Evolutionary conservation across 1,140 invertebrate genomes (phyloP).

Genomic region (Platorchestia sp.): DNA sequence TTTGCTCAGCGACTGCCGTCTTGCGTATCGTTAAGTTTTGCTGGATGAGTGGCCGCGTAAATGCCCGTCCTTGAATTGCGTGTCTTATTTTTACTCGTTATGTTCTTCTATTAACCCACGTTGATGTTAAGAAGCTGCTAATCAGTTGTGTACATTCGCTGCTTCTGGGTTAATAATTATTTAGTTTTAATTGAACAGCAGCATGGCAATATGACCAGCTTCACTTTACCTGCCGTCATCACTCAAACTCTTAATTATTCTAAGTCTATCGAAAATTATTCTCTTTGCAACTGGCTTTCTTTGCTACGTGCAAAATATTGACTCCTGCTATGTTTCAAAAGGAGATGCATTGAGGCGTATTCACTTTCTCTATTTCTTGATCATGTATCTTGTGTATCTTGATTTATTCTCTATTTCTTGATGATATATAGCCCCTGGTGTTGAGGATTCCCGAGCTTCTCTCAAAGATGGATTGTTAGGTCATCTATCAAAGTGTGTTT

Average conservation of each 20-base stretch:
- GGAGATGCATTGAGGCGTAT: not conserved
- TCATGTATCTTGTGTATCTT: not conserved
- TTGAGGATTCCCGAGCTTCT: not conserved
- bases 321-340: not conserved
- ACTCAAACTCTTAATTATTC: not conserved
- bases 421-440: not conserved
- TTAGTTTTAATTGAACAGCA: not conserved
- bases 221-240: not conserved
- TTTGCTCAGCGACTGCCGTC: not conserved
- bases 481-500: not conserved
- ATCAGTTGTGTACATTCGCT: not conserved
- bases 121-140: not conserved
- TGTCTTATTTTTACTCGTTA: not conserved
- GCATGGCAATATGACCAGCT: not conserved
- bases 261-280: not conserved
- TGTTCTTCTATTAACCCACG: not conserved
- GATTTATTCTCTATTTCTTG: not conserved
- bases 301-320: not conserved
- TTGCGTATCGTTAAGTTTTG: not conserved
- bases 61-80: not conserved
- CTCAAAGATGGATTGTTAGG: not conserved
- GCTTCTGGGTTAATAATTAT: not conserved
- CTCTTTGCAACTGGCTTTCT: not conserved
- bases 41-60: not conserved
- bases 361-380: not conserved